Conservation (phyloP, 2,888 invertebrate species). For the Theretra japonica region DNA sequence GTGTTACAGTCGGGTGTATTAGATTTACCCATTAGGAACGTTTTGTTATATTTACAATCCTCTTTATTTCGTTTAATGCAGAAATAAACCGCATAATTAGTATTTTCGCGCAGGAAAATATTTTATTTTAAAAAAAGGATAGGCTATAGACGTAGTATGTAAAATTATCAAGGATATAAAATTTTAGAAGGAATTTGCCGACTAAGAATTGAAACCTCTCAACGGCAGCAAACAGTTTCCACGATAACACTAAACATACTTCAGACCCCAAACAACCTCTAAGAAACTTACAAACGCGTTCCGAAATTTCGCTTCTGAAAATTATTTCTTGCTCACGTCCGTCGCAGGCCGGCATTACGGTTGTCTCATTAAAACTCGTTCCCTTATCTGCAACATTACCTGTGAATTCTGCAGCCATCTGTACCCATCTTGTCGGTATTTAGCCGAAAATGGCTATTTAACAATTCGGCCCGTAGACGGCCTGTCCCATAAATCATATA, state of each 20-base stretch:
- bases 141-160: no score
- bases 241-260: not conserved
- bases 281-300: not conserved
- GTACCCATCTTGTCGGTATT: slow-evolving; percentile 38
- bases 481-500: slow-evolving; percentile 37
- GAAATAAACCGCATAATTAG: no score
- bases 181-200: no score
- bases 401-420: slow-evolving; percentile 26
- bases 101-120: no score
- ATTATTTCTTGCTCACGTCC: slow-evolving; percentile 6
- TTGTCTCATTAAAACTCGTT: slow-evolving; percentile 18
- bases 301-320: not conserved
- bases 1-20: no score
- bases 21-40: no score
- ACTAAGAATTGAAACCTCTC: no score
- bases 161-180: no score
- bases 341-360: not conserved
- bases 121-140: no score
- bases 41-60: no score
- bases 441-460: slow-evolving; percentile 55
- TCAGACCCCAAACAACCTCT: no score
- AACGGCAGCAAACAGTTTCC: not conserved
- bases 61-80: no score
- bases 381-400: slow-evolving; percentile 23
- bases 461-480: slow-evolving; percentile 42